Evolutionary conservation across 2,888 invertebrate species (phyloP), one percentile per base, ranked within the genome.

Genomic region (Rhynchonema sp.): DNA sequence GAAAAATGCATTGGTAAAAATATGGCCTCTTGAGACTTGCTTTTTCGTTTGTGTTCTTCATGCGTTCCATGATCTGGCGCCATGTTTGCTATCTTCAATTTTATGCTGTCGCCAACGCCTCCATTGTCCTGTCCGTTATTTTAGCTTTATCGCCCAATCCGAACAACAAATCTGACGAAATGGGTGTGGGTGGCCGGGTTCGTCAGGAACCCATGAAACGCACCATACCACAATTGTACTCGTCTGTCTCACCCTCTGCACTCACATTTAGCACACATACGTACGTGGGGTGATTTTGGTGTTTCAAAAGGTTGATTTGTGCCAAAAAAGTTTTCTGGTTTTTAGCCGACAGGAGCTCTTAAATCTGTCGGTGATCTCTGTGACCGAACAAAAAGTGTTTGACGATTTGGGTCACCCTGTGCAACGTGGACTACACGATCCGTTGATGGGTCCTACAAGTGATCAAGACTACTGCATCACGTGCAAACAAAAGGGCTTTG

Each of bases 341-440:
- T 49, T 13, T n/a, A 49, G 49, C 9, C 20, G 23, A 17, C 49
- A 55, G 30, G 55, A 55, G 22, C 22, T 29, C 9, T 1, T 26
- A 6, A 26, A n/a, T 2, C 13, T 55, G 30, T 29, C 29, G 3
- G 56, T 56, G 29, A 6, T 29, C 38, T 30, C 27, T 25, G 52
- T 56, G 56, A 56, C 38, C 22, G 25, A 56, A 13, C 22, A 6
- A 46, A 25, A 26, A 23, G 82, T 84, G 22, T 86, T 91, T 70
- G 88, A 91, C 76, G 75, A 81, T 0, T 77, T 92, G 63, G 86
- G 86, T 0, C 85, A 90, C 75, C 82, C 90, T 1, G 76, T 83
- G 2, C 78, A 80, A 59, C 86, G 86, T 29, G 96, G 96, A n/a
- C 77, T 96, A 0, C 90, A 96, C 74, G 96, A 98, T 74, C 81